Evolutionary conservation across 2,888 invertebrate species (phyloP).

Genomic region (Hyposoter didymator): DNA sequence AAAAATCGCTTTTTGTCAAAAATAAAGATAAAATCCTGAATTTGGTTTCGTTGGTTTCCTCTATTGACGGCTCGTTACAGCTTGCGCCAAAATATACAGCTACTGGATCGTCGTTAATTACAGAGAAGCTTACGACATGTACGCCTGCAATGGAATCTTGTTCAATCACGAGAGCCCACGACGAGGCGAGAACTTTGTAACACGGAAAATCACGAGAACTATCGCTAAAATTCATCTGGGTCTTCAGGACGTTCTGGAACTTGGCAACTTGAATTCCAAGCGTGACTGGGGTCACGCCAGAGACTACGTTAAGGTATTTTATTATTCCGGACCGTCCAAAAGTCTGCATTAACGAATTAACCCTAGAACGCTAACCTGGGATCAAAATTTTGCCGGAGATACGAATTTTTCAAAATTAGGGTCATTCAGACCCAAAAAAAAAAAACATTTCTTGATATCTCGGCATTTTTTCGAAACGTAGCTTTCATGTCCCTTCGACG

Average conservation of each 20-base stretch:
- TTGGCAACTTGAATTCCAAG: constrained; percentile 97
- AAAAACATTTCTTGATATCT: too few relatives aligned
- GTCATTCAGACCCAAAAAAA: too few relatives aligned
- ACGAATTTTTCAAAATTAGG: too few relatives aligned
- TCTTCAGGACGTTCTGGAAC: constrained; percentile 92
- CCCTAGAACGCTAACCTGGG: background rate
- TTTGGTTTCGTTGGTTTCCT: constrained; percentile 1
- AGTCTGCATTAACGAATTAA: background rate
- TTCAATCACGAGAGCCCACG: constrained; percentile 99
- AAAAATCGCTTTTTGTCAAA: background rate
- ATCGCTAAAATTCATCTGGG: constrained; percentile 98
- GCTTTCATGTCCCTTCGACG: too few relatives aligned
- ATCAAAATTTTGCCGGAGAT: too few relatives aligned
- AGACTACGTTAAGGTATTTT: constrained; percentile 95
- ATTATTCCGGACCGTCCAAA: background rate
- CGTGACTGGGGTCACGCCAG: constrained; percentile 99
- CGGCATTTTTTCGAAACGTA: too few relatives aligned
- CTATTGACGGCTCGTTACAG: constrained; percentile 84
- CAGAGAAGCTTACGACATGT: constrained; percentile 97
- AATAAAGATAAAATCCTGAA: background rate
- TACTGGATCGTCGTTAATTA: constrained; percentile 99
- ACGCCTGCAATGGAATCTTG: constrained; percentile 97
- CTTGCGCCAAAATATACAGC: constrained; percentile 97
- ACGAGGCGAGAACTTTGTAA: constrained; percentile 99
- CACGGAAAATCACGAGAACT: constrained; percentile 98